These are phyloP conservation scores for Podarcis lilfordi DNA, from an alignment of 2,797 vertebrate genomes.

Conservation along the genomic window DNA sequence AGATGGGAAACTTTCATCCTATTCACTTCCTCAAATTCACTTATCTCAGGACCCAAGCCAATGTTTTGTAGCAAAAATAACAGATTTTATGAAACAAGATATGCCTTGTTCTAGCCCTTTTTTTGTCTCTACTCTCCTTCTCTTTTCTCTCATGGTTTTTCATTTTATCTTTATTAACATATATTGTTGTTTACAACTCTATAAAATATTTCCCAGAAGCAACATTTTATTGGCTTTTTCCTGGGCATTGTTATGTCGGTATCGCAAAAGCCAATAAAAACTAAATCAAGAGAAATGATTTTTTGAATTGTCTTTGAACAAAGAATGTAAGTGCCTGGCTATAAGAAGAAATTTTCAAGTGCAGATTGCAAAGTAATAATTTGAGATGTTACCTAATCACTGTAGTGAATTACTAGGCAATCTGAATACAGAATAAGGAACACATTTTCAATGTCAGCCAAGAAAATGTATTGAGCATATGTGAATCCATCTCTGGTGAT, in stretches of 20 bases:
- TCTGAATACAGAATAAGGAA: background rate
- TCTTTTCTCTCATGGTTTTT: background rate
- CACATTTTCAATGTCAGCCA: background rate
- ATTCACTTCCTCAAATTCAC: background rate
- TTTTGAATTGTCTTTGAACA: constrained; percentile 7
- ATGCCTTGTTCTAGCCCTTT: background rate
- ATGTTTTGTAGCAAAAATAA: background rate
- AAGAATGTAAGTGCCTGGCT: background rate
- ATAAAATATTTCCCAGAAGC: background rate
- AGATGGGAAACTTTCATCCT: background rate
- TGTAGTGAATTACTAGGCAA: background rate
- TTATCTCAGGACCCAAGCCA: background rate
- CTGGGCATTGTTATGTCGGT: background rate
- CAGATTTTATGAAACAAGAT: background rate
- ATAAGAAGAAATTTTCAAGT: background rate
- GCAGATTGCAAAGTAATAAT: background rate
- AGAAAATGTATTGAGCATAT: background rate
- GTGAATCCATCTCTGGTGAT: no score
- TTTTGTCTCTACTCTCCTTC: background rate
- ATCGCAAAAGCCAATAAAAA: background rate
- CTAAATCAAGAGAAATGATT: constrained; percentile 8
- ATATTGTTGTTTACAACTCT: background rate
- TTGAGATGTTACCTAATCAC: background rate
- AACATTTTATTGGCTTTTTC: background rate
- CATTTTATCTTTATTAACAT: constrained; percentile 18